Evolutionary conservation across 2,888 invertebrate species (phyloP).

Genomic region (Agrilus biguttatus): DNA sequence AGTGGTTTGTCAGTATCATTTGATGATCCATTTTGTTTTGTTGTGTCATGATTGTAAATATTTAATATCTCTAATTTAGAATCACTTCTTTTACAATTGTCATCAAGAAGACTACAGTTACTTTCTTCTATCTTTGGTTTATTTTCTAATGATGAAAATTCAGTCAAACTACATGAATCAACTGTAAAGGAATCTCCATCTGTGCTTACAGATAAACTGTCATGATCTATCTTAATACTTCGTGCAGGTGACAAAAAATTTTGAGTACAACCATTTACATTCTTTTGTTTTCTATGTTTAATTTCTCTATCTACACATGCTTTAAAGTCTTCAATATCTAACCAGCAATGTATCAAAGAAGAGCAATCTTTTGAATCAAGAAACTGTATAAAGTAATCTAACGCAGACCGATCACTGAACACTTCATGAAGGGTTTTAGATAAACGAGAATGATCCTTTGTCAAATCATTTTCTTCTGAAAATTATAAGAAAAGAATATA

Average conservation of each 20-base stretch:
- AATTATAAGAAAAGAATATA: slow-evolving; percentile 2
- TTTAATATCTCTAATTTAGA: no score
- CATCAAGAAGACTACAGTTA: neutral
- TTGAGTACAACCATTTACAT: slow-evolving; percentile 2
- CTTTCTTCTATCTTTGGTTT: slow-evolving; percentile 9
- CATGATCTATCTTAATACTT: slow-evolving; percentile 24
- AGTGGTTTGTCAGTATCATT: slow-evolving; percentile 9
- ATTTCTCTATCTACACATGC: slow-evolving; percentile 19
- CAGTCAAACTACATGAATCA: slow-evolving; percentile 26
- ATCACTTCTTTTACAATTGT: neutral
- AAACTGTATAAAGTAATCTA: slow-evolving; percentile 74
- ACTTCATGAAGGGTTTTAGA: slow-evolving; percentile 64
- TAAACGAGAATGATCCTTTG: slow-evolving; percentile 39
- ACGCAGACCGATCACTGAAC: slow-evolving; percentile 60
- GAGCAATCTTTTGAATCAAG: slow-evolving; percentile 62
- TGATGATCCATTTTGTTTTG: neutral
- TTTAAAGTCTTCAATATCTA: slow-evolving; percentile 59
- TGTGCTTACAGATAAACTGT: slow-evolving; percentile 31
- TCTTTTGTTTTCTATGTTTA: slow-evolving; percentile 6
- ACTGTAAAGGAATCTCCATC: slow-evolving; percentile 30
- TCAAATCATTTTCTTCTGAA: slow-evolving; percentile 19
- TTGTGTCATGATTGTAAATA: no score
- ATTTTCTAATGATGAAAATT: slow-evolving; percentile 17
- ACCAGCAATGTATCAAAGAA: slow-evolving; percentile 56
- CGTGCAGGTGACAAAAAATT: slow-evolving; percentile 14